Evolutionary conservation across 2,797 vertebrate genomes (phyloP).

Genomic region (Arremon brunneinucha): DNA sequence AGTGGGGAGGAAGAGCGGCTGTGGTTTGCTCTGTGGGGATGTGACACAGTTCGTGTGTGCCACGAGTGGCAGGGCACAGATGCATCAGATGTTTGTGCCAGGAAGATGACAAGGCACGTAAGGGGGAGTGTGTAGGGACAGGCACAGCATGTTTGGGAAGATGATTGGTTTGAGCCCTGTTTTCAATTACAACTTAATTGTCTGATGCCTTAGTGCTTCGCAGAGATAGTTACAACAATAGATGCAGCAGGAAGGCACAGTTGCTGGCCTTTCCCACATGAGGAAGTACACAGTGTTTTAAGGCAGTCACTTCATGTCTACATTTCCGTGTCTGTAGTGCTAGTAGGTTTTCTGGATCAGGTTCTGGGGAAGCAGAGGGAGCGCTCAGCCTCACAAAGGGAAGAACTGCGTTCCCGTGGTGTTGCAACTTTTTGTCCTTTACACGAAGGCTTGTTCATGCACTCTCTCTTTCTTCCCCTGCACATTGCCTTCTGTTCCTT

Average conservation of each 20-base stretch:
- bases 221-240: background rate
- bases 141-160: background rate
- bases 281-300: background rate
- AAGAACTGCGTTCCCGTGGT: background rate
- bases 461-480: background rate
- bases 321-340: background rate
- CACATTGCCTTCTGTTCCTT: background rate
- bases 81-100: background rate
- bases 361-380: background rate
- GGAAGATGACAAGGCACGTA: background rate
- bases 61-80: background rate
- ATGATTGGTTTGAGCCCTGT: background rate
- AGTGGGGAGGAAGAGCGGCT: background rate
- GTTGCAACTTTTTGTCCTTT: background rate
- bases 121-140: background rate
- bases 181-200: background rate
- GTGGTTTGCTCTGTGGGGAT: background rate
- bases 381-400: background rate
- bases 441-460: background rate
- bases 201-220: background rate
- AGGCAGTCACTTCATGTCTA: background rate
- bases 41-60: accelerated
- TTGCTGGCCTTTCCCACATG: background rate
- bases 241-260: background rate
- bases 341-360: background rate